Evolutionary conservation across 2,113 vertebrate species (phyloP), one percentile per base, ranked within the genome.

Genomic region (Rhipidura dahli): DNA sequence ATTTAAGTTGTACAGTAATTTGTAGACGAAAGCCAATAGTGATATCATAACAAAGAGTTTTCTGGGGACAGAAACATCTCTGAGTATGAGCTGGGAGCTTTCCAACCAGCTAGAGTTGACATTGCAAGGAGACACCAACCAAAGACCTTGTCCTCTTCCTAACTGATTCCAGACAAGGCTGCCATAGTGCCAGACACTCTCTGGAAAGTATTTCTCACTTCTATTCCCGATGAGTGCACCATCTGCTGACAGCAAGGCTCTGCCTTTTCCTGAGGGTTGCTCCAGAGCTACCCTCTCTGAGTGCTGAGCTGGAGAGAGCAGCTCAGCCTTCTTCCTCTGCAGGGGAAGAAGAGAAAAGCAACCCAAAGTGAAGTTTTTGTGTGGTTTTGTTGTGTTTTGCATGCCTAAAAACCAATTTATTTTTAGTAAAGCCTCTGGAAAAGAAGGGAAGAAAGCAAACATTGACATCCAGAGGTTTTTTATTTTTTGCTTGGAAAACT

Each of bases 21-120:
- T 83, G 84, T 28, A 96, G 86, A 82, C 2, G 2, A 82, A 61
- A 87, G 96, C 95, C 97, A 98, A 97, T 1, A 91, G 72, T 97
- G 97, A 97, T 88, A 94, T 94, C 95, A 97, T 92, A 87, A 76
- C 71, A 90, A 54, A 89, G 93, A 96, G 91, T 93, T 94, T 97
- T 87, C 82, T 97, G 87, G 89, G 80, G 92, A 96, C 90, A 97
- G 83, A 92, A 97, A 77, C 89, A 90, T 79, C 83, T 84, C 90
- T 53, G 69, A 89, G 78, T 61, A 94, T 17, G 51, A 96, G 66
- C 70, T 93, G 81, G 56, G 72, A 72, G 68, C 42, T 31, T 95
- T 95, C 90, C 96, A 96, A 49, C 0, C 1, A 49, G 78, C 89
- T 87, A 54, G 95, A 97, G 94, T 53, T 86, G 92, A 95, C 94